phyloP scores from a whole-genome alignment of 92 coral and sea anemone species.

The Epizoanthus scotinus region DNA sequence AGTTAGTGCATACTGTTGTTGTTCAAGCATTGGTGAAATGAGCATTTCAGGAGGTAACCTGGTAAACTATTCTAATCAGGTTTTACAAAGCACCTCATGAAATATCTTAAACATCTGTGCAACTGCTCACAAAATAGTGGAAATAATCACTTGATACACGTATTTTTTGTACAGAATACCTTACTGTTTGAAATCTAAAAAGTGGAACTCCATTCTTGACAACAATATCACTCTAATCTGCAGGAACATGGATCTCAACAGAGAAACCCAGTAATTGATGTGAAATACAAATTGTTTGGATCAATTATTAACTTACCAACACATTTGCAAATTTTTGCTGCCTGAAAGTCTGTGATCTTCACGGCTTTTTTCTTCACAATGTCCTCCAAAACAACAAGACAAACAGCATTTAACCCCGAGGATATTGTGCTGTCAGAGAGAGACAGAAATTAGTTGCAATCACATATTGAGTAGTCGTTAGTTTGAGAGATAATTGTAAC shows the following conservation, averaged over 20 bases:
- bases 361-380: constrained; percentile 51
- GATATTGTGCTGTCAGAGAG: constrained; percentile 52
- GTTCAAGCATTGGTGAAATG: too few species aligned
- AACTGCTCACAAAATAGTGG: not conserved
- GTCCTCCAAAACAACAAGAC: constrained; percentile 60
- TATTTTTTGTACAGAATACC: too few species aligned
- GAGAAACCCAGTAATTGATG: not conserved
- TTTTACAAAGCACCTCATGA: too few species aligned
- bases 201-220: too few species aligned
- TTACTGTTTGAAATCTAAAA: too few species aligned
- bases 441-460: not conserved
- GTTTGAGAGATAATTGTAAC: too few species aligned
- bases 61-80: too few species aligned
- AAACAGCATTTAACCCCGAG: constrained; percentile 64
- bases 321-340: constrained; percentile 51
- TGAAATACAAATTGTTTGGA: not conserved
- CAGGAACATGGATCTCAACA: too few species aligned
- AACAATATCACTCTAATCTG: too few species aligned
- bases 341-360: constrained; percentile 55
- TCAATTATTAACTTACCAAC: constrained; percentile 40
- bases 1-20: too few species aligned
- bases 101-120: too few species aligned
- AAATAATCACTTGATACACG: not conserved
- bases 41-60: too few species aligned
- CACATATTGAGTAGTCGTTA: not conserved